These are phyloP conservation scores for Nipponacmea schrenckii DNA, from an alignment of 2,888 invertebrate species.

Conservation along the genomic window DNA sequence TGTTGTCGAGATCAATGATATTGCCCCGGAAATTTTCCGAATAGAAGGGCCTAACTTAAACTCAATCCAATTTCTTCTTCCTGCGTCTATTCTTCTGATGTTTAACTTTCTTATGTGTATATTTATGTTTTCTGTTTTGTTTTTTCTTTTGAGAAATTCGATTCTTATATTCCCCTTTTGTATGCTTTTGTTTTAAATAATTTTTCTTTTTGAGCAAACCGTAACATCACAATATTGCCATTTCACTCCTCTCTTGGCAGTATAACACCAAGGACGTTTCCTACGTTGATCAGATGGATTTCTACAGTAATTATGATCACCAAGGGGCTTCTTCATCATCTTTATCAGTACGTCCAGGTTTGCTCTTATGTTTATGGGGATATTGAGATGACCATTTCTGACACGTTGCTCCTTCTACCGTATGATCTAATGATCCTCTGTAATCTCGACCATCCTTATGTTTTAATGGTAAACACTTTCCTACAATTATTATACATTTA, in stretches of 20 bases:
- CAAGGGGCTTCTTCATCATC: constrained; percentile 38
- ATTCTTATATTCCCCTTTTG: no score
- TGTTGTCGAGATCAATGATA: no score
- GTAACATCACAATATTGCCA: constrained; percentile 64
- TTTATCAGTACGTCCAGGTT: constrained; percentile 24
- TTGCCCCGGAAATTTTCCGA: no score
- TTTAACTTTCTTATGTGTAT: no score
- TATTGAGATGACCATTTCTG: constrained; percentile 61
- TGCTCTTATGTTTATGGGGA: constrained; percentile 53
- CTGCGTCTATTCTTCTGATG: no score
- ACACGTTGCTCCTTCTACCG: constrained; percentile 53
- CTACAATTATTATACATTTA: constrained; percentile 43
- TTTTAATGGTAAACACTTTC: constrained; percentile 52
- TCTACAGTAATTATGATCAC: constrained; percentile 72
- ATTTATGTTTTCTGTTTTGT: no score
- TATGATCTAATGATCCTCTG: constrained; percentile 68
- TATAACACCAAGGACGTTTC: constrained; percentile 73
- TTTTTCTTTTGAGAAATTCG: no score
- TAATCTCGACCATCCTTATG: constrained; percentile 70
- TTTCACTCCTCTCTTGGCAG: constrained; percentile 41
- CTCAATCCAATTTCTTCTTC: no score
- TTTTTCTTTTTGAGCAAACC: constrained; percentile 38
- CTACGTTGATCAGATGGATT: constrained; percentile 68
- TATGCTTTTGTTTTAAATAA: constrained; percentile 2
- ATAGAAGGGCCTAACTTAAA: no score